Base-by-base conservation (phyloP, 2,797 vertebrate species). In the Hypotaenidia okinawae region DNA sequence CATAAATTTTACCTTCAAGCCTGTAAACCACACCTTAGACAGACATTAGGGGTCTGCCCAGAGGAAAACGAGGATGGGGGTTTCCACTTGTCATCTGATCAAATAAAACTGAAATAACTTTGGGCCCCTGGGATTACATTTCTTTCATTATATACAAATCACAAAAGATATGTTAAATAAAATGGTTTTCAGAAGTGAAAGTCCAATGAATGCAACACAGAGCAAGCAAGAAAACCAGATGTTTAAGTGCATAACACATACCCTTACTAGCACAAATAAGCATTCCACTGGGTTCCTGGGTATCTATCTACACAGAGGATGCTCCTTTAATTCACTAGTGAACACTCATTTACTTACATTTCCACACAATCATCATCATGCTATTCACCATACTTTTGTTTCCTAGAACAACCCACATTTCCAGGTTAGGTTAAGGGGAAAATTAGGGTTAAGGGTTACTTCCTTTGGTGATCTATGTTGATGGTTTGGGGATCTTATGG, bases 221-320 rank as follows among this genome's bases (percentile, higher is more conserved):
- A 59, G 43, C 70, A 3, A 28, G 23, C 6, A 78, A 81, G 28
- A 64, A 64, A 70, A 51, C 3, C 14, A 59, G 39, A 24, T 0
- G 41, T 55, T 86, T 54, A 41, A 75, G 30, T 43, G 28, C 24
- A 47, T 21, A 57, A 22, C 43, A 2, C 10, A 21, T 52, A 47
- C 2, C 4, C 6, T 17, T 73, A 16, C 33, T 33, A 91, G 25
- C 30, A 78, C 8, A 64, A 61, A 54, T 11, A 82, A 2, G 6
- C 22, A 39, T n/a, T 62, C 17, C 9, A 64, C 11, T 8, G 43
- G 27, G 24, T 43, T 85, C 15, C 66, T 0, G 7, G 52, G 4
- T 7, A 66, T 66, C 32, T 33, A 1, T 11, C 2, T 30, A 23
- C 18, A 27, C 2, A 32, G 77, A 28, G 1, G 1, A 28, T 39